Evolutionary conservation across 92 coral and sea anemone species (phyloP), one percentile per base, ranked within the genome.

Genomic region (Isaurus tuberculatus): DNA sequence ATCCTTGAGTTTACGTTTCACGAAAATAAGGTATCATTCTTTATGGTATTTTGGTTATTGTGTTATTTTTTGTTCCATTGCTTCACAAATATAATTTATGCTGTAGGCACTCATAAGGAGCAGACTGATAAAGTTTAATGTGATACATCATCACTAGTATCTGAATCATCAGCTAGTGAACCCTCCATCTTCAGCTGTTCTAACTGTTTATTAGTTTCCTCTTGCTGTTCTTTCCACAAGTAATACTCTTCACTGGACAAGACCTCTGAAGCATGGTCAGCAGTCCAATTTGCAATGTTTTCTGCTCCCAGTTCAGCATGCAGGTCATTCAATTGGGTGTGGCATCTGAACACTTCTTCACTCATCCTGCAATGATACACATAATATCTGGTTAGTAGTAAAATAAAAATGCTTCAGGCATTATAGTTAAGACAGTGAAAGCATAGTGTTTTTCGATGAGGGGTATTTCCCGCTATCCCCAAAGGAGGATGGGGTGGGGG

Each of bases 201-300:
- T 16, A 89, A 68, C 11, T 82, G 90, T 66, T 72, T 79, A 27
- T 70, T 78, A 4, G 88, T 85, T 51, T 91, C 88, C 60, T 88
- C 79, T 61, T 93, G 93, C 65, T 92, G 91, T 32, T 91, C 86
- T 33, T 44, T 67, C 97, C 97, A 93, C 11, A 90, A 83, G 70
- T 87, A 84, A 44, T 84, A 91, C 73, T 86, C 86, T 42, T 93
- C 83, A 66, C 88, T 49, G 19, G 94, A 73, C 60, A 93, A 90
- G 9, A 93, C 97, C 72, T 93, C 89, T 19, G 86, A 86, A 7
- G 97, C 97, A 85, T 93, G 97, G 77, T 93, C 97, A 60, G 85
- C 88, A 9, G 94, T 89, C 97, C 97, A 93, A 58, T 91, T 91
- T 10, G 84, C 91, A 84, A 93, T 86, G 87, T 87, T 89, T 37